A percentile compares a stretch with the other conserved stretches of the same genome.
Evolutionary conservation across 2,113 vertebrate species (phyloP).

Genomic region (Epinephelus fuscoguttatus): DNA sequence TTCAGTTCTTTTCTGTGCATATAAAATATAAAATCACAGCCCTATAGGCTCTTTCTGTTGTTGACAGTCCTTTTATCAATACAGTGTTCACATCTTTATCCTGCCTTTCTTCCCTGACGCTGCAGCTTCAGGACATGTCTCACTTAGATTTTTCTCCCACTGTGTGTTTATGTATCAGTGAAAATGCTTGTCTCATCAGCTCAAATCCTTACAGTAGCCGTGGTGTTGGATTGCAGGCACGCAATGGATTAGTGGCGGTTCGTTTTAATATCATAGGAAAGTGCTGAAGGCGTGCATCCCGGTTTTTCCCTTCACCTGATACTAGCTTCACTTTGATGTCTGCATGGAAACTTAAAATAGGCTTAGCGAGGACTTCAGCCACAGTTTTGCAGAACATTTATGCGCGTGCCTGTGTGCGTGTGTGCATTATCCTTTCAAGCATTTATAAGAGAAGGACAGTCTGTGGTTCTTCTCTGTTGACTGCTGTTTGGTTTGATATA

Average conservation of each 20-base stretch:
- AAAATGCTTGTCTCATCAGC: constrained; percentile 57
- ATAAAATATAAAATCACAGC: neutral
- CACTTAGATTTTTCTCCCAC: neutral
- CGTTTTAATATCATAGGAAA: constrained; percentile 38
- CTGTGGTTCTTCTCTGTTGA: constrained; percentile 17
- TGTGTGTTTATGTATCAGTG: constrained; percentile 35
- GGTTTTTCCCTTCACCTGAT: constrained; percentile 49
- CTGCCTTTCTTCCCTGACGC: neutral
- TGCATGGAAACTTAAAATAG: constrained; percentile 48
- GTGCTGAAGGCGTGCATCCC: constrained; percentile 33
- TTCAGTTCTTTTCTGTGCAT: neutral
- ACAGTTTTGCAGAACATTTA: neutral
- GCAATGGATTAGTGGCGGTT: constrained; percentile 29
- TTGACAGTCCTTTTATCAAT: neutral
- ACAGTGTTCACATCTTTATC: neutral
- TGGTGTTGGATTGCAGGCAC: constrained; percentile 31
- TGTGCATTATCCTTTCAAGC: constrained; percentile 17
- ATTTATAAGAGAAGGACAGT: neutral
- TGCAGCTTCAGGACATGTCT: constrained; percentile 34
- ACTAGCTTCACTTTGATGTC: constrained; percentile 48
- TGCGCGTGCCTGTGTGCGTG: neutral
- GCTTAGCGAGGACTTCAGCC: constrained; percentile 35
- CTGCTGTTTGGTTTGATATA: constrained; percentile 24
- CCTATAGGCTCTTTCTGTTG: neutral
- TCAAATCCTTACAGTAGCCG: neutral